Evolutionary conservation across 2,797 vertebrate species (phyloP), one percentile per base, ranked within the genome.

Genomic region (Rhynchotus rufescens): DNA sequence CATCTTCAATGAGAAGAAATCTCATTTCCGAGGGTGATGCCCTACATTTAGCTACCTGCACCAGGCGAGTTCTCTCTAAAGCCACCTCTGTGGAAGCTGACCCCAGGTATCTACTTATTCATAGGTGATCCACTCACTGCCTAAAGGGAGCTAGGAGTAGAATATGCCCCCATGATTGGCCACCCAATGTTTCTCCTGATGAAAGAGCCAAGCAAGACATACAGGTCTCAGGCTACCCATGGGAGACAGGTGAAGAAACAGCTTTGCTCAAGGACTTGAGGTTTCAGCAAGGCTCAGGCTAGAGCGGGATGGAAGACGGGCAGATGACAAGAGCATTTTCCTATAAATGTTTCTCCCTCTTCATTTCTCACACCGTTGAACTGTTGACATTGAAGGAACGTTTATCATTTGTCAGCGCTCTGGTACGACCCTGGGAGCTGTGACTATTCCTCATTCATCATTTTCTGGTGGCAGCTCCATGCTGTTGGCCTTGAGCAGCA

Each of bases 401-500:
- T 22, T 59, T 81, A 6, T n/a, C 38, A 26, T 30, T 81, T 36
- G 44, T 45, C 57, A n/a, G 57, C 16, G 32, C 68, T 78, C 61
- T 80, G 76, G 66, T 28, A 13, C 6, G 21, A 64, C 1, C 1
- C 72, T 17, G 21, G 34, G 47, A 54, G 52, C 51, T 82, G 66
- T 30, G 73, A 75, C 68, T 60, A 6, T 36, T 78, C 45, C 60
- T 88, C 40, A 72, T 65, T 61, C 81, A 69, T 80, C 14, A 9
- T 40, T 81, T 88, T 72, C 78, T 36, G 28, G 61, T 0, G 1
- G 49, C 15, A 66, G 57, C n/a, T 93, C 57, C 80, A 60, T 47
- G 77, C 45, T 0, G 0, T 47, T 62, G 62, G 17, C 20, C 60
- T 77, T 2, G 1, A 34, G 68, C 44, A 75, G 65, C 3, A 71